Percentiles rank a stretch among this genome's conserved stretches.
Conservation (phyloP, 2,888 invertebrate species). For the Dicyrtomina minuta region DNA sequence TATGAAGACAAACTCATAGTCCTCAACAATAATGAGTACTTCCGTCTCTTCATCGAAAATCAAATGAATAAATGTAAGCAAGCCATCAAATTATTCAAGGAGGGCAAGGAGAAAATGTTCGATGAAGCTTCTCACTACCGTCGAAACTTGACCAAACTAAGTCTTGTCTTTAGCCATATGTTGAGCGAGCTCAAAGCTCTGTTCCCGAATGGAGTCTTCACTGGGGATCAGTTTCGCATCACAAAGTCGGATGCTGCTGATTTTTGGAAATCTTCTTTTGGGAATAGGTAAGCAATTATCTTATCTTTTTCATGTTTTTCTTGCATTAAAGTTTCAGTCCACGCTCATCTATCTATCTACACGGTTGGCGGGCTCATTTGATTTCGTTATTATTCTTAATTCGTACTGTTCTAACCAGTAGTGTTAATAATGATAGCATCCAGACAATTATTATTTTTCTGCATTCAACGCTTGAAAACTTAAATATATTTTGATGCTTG, state of each 20-base stretch:
- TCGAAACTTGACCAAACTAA: constrained; percentile 93
- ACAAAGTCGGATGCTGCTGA: constrained; percentile 99
- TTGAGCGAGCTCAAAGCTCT: constrained; percentile 97
- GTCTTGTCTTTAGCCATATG: constrained; percentile 99
- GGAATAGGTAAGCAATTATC: constrained; percentile 80
- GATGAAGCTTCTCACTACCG: constrained; percentile 94
- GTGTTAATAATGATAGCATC: too few species aligned
- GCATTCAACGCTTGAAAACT: too few species aligned
- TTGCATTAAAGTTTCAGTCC: background rate
- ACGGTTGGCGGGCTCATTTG: background rate
- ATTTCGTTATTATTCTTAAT: background rate
- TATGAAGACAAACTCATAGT: constrained; percentile 93
- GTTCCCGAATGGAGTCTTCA: constrained; percentile 93
- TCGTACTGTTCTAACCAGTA: too few species aligned
- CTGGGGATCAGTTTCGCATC: constrained; percentile 96
- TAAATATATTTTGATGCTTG: too few species aligned
- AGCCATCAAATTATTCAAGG: constrained; percentile 96
- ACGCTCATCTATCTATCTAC: background rate
- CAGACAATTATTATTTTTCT: too few species aligned
- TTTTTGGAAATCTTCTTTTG: constrained; percentile 95
- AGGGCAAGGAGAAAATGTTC: constrained; percentile 98
- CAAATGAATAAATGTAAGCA: constrained; percentile 98
- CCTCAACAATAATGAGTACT: constrained; percentile 93
- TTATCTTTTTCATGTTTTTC: background rate
- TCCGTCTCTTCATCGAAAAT: constrained; percentile 96